Evolutionary conservation across 2,888 invertebrate genomes (phyloP).

Genomic region (Theretra japonica): DNA sequence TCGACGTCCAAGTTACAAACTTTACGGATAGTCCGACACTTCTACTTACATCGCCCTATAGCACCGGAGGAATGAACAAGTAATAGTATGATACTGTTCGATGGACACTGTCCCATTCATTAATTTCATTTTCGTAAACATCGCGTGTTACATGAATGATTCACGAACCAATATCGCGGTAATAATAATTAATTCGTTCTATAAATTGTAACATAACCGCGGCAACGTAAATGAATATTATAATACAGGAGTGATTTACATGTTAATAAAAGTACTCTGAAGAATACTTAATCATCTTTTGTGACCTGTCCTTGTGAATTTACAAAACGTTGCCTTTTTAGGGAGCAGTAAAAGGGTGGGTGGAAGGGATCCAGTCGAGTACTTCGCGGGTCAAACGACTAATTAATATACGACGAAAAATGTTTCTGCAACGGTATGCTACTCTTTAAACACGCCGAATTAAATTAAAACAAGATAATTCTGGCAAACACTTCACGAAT

Average conservation of each 20-base stretch:
- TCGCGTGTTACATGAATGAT: slow-evolving; percentile 2
- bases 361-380: not conserved
- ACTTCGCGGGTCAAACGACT: not conserved
- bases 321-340: slow-evolving; percentile 10
- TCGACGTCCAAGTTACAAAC: no score
- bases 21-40: no score
- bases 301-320: not conserved
- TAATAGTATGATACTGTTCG: no score
- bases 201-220: not conserved
- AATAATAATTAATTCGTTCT: not conserved
- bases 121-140: no score
- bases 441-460: not conserved
- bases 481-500: not conserved
- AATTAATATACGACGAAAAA: slow-evolving; percentile 15
- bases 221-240: not conserved
- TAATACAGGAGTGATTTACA: not conserved
- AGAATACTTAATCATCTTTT: slow-evolving; percentile 8
- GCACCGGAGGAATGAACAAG: no score
- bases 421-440: not conserved
- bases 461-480: not conserved
- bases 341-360: not conserved
- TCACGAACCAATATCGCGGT: slow-evolving; percentile 6
- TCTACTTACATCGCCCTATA: no score
- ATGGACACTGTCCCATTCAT: no score
- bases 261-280: not conserved